Evolutionary conservation across 2,888 invertebrate genomes (phyloP).

Genomic region (Monoplex corrugatus): DNA sequence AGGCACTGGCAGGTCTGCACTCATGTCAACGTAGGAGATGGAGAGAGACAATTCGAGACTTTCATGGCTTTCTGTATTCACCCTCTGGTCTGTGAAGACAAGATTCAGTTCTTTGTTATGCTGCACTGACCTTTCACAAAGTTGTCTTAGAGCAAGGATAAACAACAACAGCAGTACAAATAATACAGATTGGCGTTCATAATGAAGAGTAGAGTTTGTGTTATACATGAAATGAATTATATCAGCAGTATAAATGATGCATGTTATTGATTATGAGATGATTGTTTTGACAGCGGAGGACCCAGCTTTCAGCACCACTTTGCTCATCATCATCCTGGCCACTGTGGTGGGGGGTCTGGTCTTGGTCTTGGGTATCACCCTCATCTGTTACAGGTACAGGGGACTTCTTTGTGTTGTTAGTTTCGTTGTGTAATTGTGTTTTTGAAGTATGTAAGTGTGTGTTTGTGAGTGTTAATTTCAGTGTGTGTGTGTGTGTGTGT

Average conservation of each 20-base stretch:
- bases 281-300: constrained; percentile 53
- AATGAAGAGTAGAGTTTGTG: not conserved
- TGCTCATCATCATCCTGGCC: constrained; percentile 81
- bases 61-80: too few species aligned
- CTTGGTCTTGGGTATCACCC: constrained; percentile 80
- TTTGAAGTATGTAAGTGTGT: not conserved
- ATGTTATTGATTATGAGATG: too few species aligned
- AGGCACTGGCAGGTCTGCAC: too few species aligned
- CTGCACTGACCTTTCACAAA: too few species aligned
- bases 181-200: too few species aligned
- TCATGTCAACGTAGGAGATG: too few species aligned
- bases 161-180: too few species aligned
- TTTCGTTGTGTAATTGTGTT: not conserved
- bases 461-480: constrained; percentile 12
- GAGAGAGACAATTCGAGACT: too few species aligned
- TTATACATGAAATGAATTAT: not conserved
- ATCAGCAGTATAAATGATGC: too few species aligned
- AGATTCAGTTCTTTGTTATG: too few species aligned
- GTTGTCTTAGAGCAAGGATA: too few species aligned
- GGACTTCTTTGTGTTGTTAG: not conserved
- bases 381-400: constrained; percentile 82
- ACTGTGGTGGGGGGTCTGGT: constrained; percentile 81
- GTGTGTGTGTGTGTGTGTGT: constrained; percentile 6
- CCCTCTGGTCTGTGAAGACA: too few species aligned
- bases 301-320: constrained; percentile 79